phyloP scores from a whole-genome alignment of 2,113 vertebrate species.

The Serilophus lunatus region DNA sequence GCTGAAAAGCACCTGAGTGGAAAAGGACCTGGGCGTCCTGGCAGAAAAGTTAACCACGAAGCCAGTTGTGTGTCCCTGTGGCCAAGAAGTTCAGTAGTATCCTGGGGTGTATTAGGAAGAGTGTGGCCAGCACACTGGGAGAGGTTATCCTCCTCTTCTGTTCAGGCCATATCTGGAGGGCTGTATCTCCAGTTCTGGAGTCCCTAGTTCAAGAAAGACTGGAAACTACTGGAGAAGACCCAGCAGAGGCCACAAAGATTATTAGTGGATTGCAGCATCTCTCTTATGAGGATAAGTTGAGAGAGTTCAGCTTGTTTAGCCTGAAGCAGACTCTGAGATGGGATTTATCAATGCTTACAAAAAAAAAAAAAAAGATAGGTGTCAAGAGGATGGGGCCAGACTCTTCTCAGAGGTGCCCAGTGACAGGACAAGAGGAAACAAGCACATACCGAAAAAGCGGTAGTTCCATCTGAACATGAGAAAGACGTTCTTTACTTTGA shows the following conservation, averaged over 20 bases:
- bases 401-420: neutral
- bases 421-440: neutral
- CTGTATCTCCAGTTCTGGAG: neutral
- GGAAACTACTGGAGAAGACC: neutral
- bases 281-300: neutral
- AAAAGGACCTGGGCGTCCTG: neutral
- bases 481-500: neutral
- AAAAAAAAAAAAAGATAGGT: neutral
- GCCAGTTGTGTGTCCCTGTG: neutral
- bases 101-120: neutral
- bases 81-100: too few relatives aligned
- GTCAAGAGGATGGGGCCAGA: neutral
- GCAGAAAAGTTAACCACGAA: neutral
- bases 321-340: neutral
- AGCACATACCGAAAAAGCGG: neutral
- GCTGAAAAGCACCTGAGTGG: neutral
- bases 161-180: neutral
- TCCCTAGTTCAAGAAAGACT: neutral
- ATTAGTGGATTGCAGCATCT: neutral
- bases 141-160: neutral
- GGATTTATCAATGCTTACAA: neutral
- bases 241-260: neutral
- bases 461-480: neutral
- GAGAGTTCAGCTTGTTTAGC: neutral
- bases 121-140: neutral